These are phyloP conservation scores for Pithys albifrons DNA, from an alignment of 2,113 vertebrate species.

Conservation along the genomic window DNA sequence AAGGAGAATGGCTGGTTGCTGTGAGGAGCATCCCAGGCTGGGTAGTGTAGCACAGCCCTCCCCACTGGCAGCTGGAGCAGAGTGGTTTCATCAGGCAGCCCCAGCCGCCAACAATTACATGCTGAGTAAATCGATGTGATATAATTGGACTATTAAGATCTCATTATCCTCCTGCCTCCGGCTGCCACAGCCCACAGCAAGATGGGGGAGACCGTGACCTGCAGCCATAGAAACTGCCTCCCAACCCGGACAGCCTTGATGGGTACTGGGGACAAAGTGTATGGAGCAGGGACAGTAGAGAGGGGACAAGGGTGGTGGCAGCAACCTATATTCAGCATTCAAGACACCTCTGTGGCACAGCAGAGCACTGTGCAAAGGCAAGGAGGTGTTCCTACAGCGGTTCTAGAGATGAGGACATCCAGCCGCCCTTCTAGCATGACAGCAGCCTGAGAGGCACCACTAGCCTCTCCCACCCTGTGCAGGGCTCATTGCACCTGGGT, in stretches of 20 bases:
- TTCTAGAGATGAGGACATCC: not conserved
- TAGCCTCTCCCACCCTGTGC: not conserved
- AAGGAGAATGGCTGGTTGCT: conserved; percentile 31
- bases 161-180: conserved; percentile 79
- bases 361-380: not conserved
- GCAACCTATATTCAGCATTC: not conserved
- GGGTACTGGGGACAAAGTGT: not conserved
- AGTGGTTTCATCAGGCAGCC: conserved; percentile 64
- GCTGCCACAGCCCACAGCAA: not conserved
- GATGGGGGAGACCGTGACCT: not conserved
- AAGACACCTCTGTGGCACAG: not conserved
- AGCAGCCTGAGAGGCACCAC: not conserved
- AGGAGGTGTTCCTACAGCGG: not conserved
- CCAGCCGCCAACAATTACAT: conserved; percentile 71
- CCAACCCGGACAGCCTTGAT: not conserved
- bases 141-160: conserved; percentile 85
- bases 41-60: not conserved
- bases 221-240: conserved; percentile 37
- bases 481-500: not conserved
- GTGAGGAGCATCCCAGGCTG: not conserved
- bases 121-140: conserved; percentile 76
- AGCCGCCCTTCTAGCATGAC: not conserved
- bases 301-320: not conserved
- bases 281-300: not conserved
- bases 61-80: conserved; percentile 38